Base-by-base conservation (phyloP, 2,797 vertebrate species). In the Pyrocephalus nanus region DNA sequence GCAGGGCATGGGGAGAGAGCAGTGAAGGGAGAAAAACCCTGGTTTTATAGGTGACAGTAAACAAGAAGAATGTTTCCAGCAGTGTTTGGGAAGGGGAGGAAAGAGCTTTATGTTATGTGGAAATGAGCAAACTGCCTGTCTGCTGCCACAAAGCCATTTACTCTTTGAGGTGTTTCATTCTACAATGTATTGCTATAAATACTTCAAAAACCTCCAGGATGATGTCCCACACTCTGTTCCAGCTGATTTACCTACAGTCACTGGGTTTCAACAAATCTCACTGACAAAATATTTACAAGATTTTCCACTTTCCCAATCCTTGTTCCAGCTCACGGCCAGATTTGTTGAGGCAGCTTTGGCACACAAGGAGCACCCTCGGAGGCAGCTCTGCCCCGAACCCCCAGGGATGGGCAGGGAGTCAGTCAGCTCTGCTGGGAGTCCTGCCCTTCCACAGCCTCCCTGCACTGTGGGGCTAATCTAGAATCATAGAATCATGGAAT, bases 341-440 rank as follows among this genome's bases (percentile, higher is more conserved):
- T 3, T 12, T 6, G 2, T 10, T 15, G 54, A 48, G 23, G 62
- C 53, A 79, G 45, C 58, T 76, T 9, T 65, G 42, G 62, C 29
- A 32, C 40, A 32, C 40, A 42, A 32, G 40, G 40, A 43, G 58
- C 12, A 19, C 58, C 17, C 58, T 60, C 2, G 1, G 36, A 60
- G 26, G 36, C 7, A 2, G 58, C 16, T 60, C 48, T 69, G 36
- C 16, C 55, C 50, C 43, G 57, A 51, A 12, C 4, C 10, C 32
- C 18, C 8, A 5, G 27, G 25, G 4, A 3, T 2, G 6, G 29
- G 19, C 23, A 32, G 15, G 15, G 11, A 29, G 15, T 9, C 4
- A 4, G 14, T 16, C 11, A 20, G n/a, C n/a, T 34, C 38, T 71
- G 64, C 26, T 18, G 4, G 11, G 53, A 53, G 12, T 19, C 36